These are phyloP conservation scores for Lepidocyrtoides sp. DNA, from an alignment of 2,888 invertebrate genomes.

Conservation along the genomic window DNA sequence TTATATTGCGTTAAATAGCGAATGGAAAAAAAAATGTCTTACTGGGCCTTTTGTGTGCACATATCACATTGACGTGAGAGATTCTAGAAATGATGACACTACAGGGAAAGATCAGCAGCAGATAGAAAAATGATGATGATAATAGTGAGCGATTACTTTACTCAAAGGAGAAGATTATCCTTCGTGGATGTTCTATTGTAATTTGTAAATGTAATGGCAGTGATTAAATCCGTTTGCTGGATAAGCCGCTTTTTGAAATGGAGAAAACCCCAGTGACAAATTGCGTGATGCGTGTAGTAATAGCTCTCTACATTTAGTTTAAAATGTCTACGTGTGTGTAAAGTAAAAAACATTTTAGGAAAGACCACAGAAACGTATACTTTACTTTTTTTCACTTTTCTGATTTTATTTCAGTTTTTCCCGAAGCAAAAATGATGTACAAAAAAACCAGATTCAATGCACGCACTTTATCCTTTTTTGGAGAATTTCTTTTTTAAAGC, in stretches of 20 bases:
- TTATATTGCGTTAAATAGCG: too few relatives aligned
- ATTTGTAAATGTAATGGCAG: conserved; percentile 45
- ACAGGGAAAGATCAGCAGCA: background rate
- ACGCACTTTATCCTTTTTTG: background rate
- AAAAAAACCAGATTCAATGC: too few relatives aligned
- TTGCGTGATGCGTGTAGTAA: conserved; percentile 11
- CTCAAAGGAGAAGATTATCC: background rate
- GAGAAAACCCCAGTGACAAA: conserved; percentile 11
- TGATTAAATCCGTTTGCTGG: conserved; percentile 7
- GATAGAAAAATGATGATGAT: conserved; percentile 32
- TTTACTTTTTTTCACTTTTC: too few relatives aligned
- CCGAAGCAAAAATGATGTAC: too few relatives aligned
- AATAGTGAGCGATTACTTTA: background rate
- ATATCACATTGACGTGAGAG: background rate
- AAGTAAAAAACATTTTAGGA: too few relatives aligned
- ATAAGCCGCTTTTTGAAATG: conserved; percentile 10
- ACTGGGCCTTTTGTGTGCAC: background rate
- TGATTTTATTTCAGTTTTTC: too few relatives aligned
- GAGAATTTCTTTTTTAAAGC: conserved; percentile 21
- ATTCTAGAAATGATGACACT: conserved; percentile 14
- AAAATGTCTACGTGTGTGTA: too few relatives aligned
- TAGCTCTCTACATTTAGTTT: background rate
- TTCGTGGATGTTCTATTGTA: conserved; percentile 5
- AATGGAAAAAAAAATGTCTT: too few relatives aligned
- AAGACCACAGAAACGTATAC: too few relatives aligned